Evolutionary conservation across 2,113 vertebrate genomes (phyloP), one percentile per base, ranked within the genome.

Genomic region (Todiramphus chloris): DNA sequence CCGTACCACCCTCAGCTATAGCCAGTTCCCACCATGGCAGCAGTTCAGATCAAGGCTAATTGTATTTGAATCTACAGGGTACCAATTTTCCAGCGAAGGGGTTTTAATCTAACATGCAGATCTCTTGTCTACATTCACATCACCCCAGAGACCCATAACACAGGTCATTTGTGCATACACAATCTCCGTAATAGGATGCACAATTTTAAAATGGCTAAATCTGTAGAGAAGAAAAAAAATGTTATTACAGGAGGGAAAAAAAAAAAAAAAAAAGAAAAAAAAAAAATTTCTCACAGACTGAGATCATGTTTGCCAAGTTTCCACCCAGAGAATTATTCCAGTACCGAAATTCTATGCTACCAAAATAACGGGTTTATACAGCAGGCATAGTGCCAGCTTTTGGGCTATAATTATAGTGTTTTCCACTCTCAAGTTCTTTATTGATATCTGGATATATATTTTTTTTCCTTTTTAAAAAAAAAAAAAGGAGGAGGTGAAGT

Each of bases 381-480:
- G 89, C 95, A 91, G 93, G 95, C 96, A 90, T 35, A 43, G 81
- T 96, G 97, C 93, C 97, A 97, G 90, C 93, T 96, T 94, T 97
- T 95, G 94, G 96, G 95, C 87, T 97, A 95, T 97, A 97, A 97
- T 97, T 97, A 97, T 76, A 96, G 95, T 96, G 95, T 96, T 97
- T 97, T 96, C 96, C 91, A 94, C 95, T 94, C 91, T 96, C 91
- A 72, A 93, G 87, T 93, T 96, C 93, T 89, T 96, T 95, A 95
- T 92, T 96, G 95, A 96, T 93, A 96, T 94, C 95, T 95, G 89
- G 90, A 90, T 3, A 37, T 86, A 76, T 89, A 83, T 70, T 31
- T 62, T 69, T 24, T 33, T 25, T 62, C 39, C 4, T 33, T 46
- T 10, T 23, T 16, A 28, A 28, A 43, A 31, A 67, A 2, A 41